Percentiles rank a stretch among this genome's conserved stretches.
These are phyloP conservation scores for Sebastiscus tertius DNA, from an alignment of 2,797 vertebrate genomes.

Conservation along the genomic window DNA sequence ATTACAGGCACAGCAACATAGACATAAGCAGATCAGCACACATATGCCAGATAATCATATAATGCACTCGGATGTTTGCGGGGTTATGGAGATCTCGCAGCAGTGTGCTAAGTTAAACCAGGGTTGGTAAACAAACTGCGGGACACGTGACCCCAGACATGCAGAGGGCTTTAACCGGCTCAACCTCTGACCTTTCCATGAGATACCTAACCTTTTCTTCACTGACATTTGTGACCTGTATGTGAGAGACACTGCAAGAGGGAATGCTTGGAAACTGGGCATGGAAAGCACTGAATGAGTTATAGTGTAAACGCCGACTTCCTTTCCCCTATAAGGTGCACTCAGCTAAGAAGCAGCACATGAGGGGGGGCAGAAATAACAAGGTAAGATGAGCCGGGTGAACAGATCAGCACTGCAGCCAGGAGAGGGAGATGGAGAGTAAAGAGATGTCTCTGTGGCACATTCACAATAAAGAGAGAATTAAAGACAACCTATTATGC, in stretches of 20 bases:
- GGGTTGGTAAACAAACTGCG: constrained; percentile 52
- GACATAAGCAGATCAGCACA: constrained; percentile 80
- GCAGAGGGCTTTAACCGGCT: constrained; percentile 44
- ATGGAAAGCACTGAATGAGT: constrained; percentile 16
- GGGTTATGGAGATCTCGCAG: constrained; percentile 22
- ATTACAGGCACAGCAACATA: constrained; percentile 64
- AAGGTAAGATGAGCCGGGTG: constrained; percentile 34
- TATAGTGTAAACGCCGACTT: constrained; percentile 34
- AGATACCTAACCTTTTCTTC: constrained; percentile 20
- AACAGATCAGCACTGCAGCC: constrained; percentile 21
- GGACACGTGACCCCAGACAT: constrained; percentile 33
- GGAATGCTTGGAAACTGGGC: constrained; percentile 19
- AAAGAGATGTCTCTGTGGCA: not conserved
- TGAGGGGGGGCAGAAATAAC: constrained; percentile 32
- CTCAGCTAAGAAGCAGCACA: constrained; percentile 15
- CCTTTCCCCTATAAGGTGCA: constrained; percentile 49
- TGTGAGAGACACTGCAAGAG: not conserved
- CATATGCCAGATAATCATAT: constrained; percentile 59
- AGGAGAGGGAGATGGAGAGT: constrained; percentile 63
- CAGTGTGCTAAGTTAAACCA: constrained; percentile 49
- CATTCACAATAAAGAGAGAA: not conserved
- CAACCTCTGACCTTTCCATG: constrained; percentile 55
- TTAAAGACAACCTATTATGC: not conserved
- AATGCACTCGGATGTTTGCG: constrained; percentile 50
- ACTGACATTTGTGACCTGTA: not conserved